Evolutionary conservation across 2,888 invertebrate species (phyloP).

Genomic region (Ormyrus pomaceus): DNA sequence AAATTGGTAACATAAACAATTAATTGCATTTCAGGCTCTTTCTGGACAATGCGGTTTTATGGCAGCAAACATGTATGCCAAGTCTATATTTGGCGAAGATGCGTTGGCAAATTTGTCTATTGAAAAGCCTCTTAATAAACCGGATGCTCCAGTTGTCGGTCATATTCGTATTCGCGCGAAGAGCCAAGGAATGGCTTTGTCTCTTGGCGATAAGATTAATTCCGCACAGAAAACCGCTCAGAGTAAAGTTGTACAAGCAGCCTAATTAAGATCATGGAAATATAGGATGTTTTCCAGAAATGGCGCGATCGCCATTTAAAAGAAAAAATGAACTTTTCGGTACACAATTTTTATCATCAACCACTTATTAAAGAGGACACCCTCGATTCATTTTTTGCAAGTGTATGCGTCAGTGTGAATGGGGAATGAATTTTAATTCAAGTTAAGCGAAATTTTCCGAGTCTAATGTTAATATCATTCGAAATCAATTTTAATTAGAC

Average conservation of each 20-base stretch:
- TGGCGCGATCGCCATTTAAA: slow-evolving; percentile 19
- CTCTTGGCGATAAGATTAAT: slow-evolving; percentile 98
- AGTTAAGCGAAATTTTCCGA: slow-evolving; percentile 27
- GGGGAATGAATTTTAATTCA: slow-evolving; percentile 26
- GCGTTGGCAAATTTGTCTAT: slow-evolving; percentile 99
- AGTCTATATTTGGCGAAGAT: slow-evolving; percentile 98
- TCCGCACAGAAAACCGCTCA: slow-evolving; percentile 86
- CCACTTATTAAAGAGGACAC: slow-evolving; percentile 2
- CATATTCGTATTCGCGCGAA: slow-evolving; percentile 99
- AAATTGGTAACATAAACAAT: not conserved
- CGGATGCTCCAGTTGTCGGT: slow-evolving; percentile 92
- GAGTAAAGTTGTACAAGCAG: slow-evolving; percentile 72
- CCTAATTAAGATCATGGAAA: slow-evolving; percentile 59
- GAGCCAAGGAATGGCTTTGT: slow-evolving; percentile 99
- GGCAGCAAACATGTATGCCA: slow-evolving; percentile 99
- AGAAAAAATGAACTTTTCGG: slow-evolving; percentile 23
- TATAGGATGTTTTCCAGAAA: slow-evolving; percentile 32
- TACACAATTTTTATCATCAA: slow-evolving; percentile 44
- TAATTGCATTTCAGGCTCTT: slow-evolving; percentile 80
- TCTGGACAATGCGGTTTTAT: slow-evolving; percentile 99
- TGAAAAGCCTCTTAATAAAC: slow-evolving; percentile 93
- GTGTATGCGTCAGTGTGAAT: slow-evolving; percentile 38
- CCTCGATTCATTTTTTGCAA: slow-evolving; percentile 38
- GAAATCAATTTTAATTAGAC: slow-evolving; percentile 32
- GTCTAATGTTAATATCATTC: slow-evolving; percentile 47